Conservation (phyloP, 2,888 invertebrate genomes). For the Tromatobia lineatoria region DNA sequence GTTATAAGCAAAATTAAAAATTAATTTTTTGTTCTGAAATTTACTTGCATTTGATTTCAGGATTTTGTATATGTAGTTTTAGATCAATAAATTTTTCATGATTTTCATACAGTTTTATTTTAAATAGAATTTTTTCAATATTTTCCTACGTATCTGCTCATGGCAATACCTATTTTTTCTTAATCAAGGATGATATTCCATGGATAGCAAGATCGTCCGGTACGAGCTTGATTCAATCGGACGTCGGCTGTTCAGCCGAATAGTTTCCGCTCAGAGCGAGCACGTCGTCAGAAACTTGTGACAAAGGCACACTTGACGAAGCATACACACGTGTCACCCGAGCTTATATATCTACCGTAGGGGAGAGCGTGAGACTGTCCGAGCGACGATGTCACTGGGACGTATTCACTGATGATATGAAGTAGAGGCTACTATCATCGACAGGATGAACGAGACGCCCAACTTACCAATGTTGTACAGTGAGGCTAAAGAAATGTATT, state of each 20-base stretch:
- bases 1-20: too few relatives aligned
- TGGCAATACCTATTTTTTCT: background rate
- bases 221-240: slow-evolving; percentile 70
- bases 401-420: background rate
- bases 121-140: too few relatives aligned
- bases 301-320: slow-evolving; percentile 78
- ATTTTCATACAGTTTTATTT: too few relatives aligned
- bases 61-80: too few relatives aligned
- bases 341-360: slow-evolving; percentile 22
- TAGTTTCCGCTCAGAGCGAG: slow-evolving; percentile 76
- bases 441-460: background rate
- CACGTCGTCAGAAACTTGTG: slow-evolving; percentile 75
- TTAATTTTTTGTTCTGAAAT: too few relatives aligned
- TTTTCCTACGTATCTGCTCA: background rate
- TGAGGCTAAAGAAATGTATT: background rate
- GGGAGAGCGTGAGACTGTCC: slow-evolving; percentile 43
- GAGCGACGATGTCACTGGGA: slow-evolving; percentile 2
- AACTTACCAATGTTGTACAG: slow-evolving; percentile 1
- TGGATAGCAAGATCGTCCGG: slow-evolving; percentile 29
- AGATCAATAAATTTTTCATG: too few relatives aligned
- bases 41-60: too few relatives aligned
- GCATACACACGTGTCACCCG: slow-evolving; percentile 64
- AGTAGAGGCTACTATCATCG: slow-evolving; percentile 6
- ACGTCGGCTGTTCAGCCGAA: slow-evolving; percentile 75
- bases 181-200: slow-evolving; percentile 37